Evolutionary conservation across 2,113 vertebrate genomes (phyloP).

Genomic region (Phalacrocorax brasilianus): DNA sequence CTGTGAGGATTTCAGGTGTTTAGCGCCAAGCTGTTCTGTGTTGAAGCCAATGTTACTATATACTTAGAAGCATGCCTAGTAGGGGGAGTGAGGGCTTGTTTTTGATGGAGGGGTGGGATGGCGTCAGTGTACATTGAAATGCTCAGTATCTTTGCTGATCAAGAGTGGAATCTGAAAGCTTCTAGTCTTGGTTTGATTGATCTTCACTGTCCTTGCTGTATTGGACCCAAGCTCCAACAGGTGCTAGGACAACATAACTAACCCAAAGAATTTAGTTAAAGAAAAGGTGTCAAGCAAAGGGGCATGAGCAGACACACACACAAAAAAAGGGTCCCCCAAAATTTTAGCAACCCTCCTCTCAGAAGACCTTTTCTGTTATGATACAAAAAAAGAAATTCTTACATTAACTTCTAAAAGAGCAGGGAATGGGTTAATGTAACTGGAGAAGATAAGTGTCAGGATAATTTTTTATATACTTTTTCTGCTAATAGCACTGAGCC

Average conservation of each 20-base stretch:
- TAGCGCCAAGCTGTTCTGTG: not conserved
- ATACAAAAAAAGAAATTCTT: not conserved
- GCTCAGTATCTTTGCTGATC: not conserved
- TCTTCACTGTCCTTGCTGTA: not conserved
- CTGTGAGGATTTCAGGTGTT: not conserved
- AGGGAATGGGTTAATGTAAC: not conserved
- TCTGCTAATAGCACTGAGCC: slow-evolving; percentile 1
- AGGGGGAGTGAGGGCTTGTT: not conserved
- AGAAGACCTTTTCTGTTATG: not conserved
- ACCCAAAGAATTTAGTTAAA: slow-evolving; percentile 9
- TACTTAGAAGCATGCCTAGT: not conserved
- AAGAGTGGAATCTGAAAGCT: not conserved
- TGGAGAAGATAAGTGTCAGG: not conserved
- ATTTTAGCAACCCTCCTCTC: not conserved
- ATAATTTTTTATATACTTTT: slow-evolving; percentile 51
- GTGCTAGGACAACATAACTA: slow-evolving; percentile 46
- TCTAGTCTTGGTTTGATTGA: not conserved
- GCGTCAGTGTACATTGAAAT: not conserved
- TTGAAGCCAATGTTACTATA: not conserved
- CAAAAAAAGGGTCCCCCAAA: not conserved
- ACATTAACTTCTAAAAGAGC: not conserved
- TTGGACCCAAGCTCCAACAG: slow-evolving; percentile 16
- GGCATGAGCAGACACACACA: not conserved
- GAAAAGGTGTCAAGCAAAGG: not conserved
- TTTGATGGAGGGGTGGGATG: not conserved